Percentiles rank a stretch among this genome's conserved stretches.
Conservation (phyloP, 2,797 vertebrate genomes). For the Darevskia mixta region DNA sequence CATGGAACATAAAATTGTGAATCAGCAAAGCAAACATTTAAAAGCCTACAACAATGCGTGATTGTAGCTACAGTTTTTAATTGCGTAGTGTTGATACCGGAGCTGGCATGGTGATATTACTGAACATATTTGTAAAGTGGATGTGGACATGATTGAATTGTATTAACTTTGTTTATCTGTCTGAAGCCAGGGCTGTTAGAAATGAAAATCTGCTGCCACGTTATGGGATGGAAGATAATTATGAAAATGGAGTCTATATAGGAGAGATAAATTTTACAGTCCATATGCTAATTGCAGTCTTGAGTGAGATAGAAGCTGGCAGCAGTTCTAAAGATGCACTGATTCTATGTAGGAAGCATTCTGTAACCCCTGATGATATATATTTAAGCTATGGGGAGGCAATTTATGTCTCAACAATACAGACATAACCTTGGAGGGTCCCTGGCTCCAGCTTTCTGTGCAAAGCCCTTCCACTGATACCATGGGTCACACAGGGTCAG, state of each 20-base stretch:
- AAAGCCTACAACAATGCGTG: neutral
- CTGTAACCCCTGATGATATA: neutral
- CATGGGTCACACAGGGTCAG: neutral
- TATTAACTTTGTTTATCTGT: no score
- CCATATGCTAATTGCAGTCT: slow-evolving; percentile 40
- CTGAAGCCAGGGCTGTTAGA: no score
- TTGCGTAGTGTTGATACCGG: neutral
- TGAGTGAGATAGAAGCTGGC: slow-evolving; percentile 45
- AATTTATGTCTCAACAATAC: neutral
- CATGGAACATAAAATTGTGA: neutral
- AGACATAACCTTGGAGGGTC: neutral
- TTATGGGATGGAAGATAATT: slow-evolving; percentile 46
- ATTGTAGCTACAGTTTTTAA: neutral
- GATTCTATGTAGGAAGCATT: no score
- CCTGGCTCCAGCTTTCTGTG: neutral
- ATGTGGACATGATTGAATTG: no score
- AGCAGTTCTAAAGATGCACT: slow-evolving; percentile 20
- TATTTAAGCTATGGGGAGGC: neutral
- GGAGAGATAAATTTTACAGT: slow-evolving; percentile 30
- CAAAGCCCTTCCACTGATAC: neutral
- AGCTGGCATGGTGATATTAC: slow-evolving; percentile 9
- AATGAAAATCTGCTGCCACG: slow-evolving; percentile 23
- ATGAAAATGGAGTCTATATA: slow-evolving; percentile 43
- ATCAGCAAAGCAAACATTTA: neutral
- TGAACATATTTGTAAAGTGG: neutral